Evolutionary conservation across 2,797 vertebrate species (phyloP), one percentile per base, ranked within the genome.

Genomic region (Lagodon rhomboides): DNA sequence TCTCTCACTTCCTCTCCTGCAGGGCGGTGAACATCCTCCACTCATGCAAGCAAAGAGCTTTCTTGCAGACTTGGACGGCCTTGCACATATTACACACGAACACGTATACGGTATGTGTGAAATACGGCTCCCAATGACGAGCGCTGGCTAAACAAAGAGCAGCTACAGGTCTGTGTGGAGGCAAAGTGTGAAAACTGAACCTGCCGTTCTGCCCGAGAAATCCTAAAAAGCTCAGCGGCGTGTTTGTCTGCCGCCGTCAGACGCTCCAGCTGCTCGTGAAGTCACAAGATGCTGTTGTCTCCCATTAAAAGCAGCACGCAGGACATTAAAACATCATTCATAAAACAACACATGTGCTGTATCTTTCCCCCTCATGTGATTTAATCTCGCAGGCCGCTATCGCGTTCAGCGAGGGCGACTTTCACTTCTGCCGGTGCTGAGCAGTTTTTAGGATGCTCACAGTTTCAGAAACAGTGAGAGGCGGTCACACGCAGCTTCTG

Each of bases 91-190:
- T 15, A 44, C 44, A 22, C 17, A 20, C 23, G 55, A 59, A 82
- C 63, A 55, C 27, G 23, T 56, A 61, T 15, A 55, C 27, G 3
- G 51, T 4, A 43, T 16, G 43, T 72, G 76, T 60, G 73, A 77
- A 79, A 77, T 53, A 41, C 61, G 70, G 77, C 83, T 63, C 55
- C 68, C 84, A 87, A 92, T 88, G 84, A 85, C 85, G 82, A 86
- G 66, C 86, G 85, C 91, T 88, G 74, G 74, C 79, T 61, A 55
- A 72, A 90, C 81, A 86, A 71, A 75, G 59, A 49, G 53, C n/a
- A n/a, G n/a, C n/a, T 12, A 18, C n/a, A 62, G 61, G 68, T 68
- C 55, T 75, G 62, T 56, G 72, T 51, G 54, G n/a, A 75, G 61
- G 64, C 17, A 75, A 76, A 43, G 59, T 79, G 79, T 54, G 82